phyloP scores from a whole-genome alignment of 2,797 vertebrate species.

The Scarus forsteni region DNA sequence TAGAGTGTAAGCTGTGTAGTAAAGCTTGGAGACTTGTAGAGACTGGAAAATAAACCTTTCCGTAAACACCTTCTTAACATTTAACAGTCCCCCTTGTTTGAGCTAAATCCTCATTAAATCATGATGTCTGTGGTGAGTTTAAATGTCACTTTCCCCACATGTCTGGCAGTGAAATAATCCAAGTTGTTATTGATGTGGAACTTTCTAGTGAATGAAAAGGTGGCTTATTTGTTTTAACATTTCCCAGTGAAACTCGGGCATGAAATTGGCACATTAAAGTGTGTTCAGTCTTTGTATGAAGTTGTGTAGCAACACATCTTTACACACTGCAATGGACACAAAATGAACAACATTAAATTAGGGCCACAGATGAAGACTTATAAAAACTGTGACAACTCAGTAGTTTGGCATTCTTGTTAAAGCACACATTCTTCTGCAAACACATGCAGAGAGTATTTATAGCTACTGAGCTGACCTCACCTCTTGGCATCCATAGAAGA shows the following conservation, averaged over 20 bases:
- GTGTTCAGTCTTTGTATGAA: not conserved
- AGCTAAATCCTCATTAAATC: constrained; percentile 22
- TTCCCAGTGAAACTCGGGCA: constrained; percentile 13
- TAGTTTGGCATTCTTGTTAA: constrained; percentile 28
- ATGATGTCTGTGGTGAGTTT: constrained; percentile 3
- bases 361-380: not conserved
- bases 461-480: constrained; percentile 59
- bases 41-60: not conserved
- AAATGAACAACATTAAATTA: not conserved
- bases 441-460: constrained; percentile 71
- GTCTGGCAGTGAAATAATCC: constrained; percentile 10
- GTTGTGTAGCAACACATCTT: not conserved
- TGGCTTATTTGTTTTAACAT: constrained; percentile 17
- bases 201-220: constrained; percentile 21
- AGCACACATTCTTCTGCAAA: constrained; percentile 63
- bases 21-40: too few species aligned
- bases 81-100: not conserved
- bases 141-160: constrained; percentile 24
- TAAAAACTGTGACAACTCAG: constrained; percentile 27
- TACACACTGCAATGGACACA: not conserved
- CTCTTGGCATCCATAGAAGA: constrained; percentile 33
- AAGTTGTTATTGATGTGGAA: too few species aligned
- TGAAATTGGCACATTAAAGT: not conserved
- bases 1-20: too few species aligned
- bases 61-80: not conserved